Evolutionary conservation across 2,888 invertebrate genomes (phyloP), one percentile per base, ranked within the genome.

Genomic region (Stomorhina lunata): DNA sequence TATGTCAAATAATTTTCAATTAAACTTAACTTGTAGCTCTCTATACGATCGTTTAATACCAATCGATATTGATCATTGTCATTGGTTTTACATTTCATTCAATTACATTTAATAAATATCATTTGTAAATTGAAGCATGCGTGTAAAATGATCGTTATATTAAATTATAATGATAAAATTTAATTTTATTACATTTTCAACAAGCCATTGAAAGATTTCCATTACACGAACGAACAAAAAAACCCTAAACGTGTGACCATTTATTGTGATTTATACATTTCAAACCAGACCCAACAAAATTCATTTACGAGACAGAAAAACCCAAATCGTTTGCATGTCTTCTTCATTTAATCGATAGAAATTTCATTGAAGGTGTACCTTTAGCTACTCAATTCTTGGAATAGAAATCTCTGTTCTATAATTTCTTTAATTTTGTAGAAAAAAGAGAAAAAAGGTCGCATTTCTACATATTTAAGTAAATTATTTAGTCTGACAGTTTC

Each of bases 241-340:
- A 63, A 45, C 15, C 20, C 27, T 22, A 59, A 65, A 65, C 75
- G 61, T 73, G 59, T 69, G 73, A 45, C 69, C 69, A 69, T 78
- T 81, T 78, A 81, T 20, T n/a, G 73, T 69, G 81, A 82, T 82
- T 82, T 82, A 82, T 82, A 15, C 63, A 75, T 82, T 78, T 81
- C 69, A 37, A 57, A 25, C 27, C 20, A 68, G 50, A 77, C 77
- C 68, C n/a, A 12, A 59, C 20, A 72, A 61, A 32, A n/a, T 45
- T n/a, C n/a, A n/a, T n/a, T n/a, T n/a, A 57, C 32, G 25, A 25
- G 15, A 15, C 0, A 6, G 10, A 45, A 63, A 40, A 32, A 27
- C 55, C 43, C 29, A 57, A 53, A 66, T 25, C 15, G 12, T 25
- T 17, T 22, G 61, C 20, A 20, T 12, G 12, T 15, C 43, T 5